These are phyloP conservation scores for Charadrius vociferus DNA, from an alignment of 2,113 vertebrate species.

Conservation along the genomic window DNA sequence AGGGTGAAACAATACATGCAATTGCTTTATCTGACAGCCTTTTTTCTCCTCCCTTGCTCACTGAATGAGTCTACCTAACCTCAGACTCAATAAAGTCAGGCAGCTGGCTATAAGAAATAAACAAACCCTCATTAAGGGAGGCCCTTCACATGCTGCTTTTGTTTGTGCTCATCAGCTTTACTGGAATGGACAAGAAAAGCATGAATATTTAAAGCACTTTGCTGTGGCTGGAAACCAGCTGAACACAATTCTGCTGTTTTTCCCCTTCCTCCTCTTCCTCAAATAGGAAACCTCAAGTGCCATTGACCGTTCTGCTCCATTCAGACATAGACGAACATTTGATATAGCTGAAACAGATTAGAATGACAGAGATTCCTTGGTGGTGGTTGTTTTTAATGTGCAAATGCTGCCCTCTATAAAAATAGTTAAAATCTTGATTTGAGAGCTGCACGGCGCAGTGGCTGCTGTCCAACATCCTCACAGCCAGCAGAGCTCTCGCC, in stretches of 20 bases:
- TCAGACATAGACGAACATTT: neutral
- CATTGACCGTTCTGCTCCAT: neutral
- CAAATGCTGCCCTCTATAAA: neutral
- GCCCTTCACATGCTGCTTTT: neutral
- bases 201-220: conserved; percentile 50
- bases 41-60: neutral
- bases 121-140: conserved; percentile 38
- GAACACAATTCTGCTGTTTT: neutral
- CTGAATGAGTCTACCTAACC: neutral
- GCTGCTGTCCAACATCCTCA: neutral
- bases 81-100: conserved; percentile 4
- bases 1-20: neutral
- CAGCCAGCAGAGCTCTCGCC: neutral
- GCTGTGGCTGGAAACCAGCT: neutral
- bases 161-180: conserved; percentile 46
- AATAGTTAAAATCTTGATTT: neutral
- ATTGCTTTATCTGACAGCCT: neutral
- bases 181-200: neutral
- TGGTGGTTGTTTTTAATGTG: neutral
- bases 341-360: neutral
- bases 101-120: neutral
- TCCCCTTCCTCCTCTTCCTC: neutral
- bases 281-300: neutral
- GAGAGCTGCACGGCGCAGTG: neutral
- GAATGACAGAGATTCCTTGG: neutral